Base-by-base conservation (phyloP, 2,797 vertebrate genomes). In the Pseudochaenichthys georgianus region DNA sequence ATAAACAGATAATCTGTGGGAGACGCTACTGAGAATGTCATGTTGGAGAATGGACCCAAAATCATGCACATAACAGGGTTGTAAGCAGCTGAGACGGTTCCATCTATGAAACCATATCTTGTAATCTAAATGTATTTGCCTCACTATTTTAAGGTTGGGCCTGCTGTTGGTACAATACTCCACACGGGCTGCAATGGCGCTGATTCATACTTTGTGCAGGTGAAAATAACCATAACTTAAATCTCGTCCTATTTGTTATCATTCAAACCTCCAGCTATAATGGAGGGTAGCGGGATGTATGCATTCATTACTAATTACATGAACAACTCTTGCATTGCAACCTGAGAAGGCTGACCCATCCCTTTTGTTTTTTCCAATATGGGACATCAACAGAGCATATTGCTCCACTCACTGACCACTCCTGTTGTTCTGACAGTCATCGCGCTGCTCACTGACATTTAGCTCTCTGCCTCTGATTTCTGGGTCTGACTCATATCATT, bases 91-190 rank as follows among this genome's bases (percentile, higher is more conserved):
- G 45, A 62, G 45, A 42, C 64, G 46, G 51, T 21, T 19, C 50
- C 50, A 75, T 72, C 34, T 51, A 11, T 80, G 92, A 87, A 92
- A 92, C 55, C 46, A 54, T 87, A 93, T 85, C 88, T 79, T 79
- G 41, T 55, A 75, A 81, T 93, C 84, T 90, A 93, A 94, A 90
- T 93, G 83, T 77, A 93, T 91, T 91, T 84, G 75, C 50, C 64
- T 82, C 64, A 83, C 87, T 93, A 92, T 94, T 94, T 89, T 71
- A 70, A 90, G 92, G 73, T 78, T 75, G 71, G 78, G 73, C 78
- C 73, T 73, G 66, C 75, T 73, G 69, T 50, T 73, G 67, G 45
- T 34, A 54, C 34, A 38, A 6, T 38, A 38, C 58, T 75, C 52
- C 60, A 79, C 75, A 75, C 41, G 12, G 16, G 70, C 60, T 68